Percentiles rank a stretch among this genome's conserved stretches.
Conservation (phyloP, 2,888 invertebrate species). For the Synergus gifuensis region DNA sequence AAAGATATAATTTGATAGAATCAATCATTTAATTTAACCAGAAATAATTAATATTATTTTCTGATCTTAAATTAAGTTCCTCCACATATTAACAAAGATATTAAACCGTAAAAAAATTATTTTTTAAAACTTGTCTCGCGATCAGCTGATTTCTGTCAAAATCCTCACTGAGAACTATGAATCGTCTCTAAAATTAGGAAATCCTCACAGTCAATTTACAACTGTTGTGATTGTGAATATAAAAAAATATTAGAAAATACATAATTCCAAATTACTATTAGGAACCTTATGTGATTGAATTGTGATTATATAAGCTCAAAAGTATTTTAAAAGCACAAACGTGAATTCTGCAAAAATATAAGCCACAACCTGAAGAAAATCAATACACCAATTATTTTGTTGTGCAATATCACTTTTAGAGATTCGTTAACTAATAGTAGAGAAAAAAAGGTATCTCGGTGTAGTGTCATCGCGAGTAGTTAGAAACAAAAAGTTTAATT, state of each 20-base stretch:
- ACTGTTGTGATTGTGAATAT: not conserved
- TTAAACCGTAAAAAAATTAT: too few relatives aligned
- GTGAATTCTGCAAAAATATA: conserved; percentile 3
- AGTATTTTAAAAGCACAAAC: conserved; percentile 3
- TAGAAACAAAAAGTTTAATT: not conserved
- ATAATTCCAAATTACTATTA: not conserved
- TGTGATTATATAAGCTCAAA: conserved; percentile 1
- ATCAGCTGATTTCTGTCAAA: conserved; percentile 9
- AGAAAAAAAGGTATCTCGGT: not conserved
- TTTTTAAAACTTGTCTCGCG: not conserved
- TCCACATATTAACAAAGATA: not conserved
- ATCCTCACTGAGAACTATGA: not conserved
- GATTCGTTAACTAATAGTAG: not conserved
- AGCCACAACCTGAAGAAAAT: not conserved
- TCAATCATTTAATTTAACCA: not conserved
- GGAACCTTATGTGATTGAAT: not conserved
- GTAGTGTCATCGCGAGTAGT: conserved; percentile 4
- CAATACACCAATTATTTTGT: conserved; percentile 31
- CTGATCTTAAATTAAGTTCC: not conserved
- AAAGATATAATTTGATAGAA: not conserved
- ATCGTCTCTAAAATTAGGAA: not conserved
- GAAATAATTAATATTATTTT: not conserved
- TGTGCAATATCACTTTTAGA: conserved; percentile 32
- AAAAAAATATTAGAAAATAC: not conserved
- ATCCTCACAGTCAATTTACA: not conserved